Percentiles rank a stretch among this genome's conserved stretches.
These are phyloP conservation scores for Eulemur macaco DNA, from an alignment of 2,113 vertebrate genomes.

Conservation along the genomic window DNA sequence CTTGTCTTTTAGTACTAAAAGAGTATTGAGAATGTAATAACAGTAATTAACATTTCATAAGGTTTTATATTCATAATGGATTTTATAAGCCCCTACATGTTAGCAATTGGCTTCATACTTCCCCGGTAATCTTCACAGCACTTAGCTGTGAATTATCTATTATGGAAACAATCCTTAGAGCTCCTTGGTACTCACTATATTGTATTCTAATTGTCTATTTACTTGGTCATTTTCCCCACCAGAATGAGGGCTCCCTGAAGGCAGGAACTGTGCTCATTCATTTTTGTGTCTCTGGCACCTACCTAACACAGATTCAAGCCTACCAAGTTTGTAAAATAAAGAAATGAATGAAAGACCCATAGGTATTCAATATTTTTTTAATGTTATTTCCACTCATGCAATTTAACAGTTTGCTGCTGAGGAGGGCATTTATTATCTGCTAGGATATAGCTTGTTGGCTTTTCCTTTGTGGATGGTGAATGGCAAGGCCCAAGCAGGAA, in stretches of 20 bases:
- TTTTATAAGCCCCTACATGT: background rate
- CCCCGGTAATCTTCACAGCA: background rate
- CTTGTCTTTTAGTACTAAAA: background rate
- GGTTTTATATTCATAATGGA: conserved; percentile 21
- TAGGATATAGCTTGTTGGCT: background rate
- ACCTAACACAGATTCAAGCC: background rate
- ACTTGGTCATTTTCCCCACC: background rate
- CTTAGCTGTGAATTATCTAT: conserved; percentile 29
- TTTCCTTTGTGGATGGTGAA: conserved; percentile 44
- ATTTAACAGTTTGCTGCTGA: background rate
- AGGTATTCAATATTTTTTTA: background rate
- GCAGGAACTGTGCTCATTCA: background rate
- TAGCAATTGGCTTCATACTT: background rate
- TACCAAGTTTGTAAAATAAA: background rate
- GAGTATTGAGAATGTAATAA: background rate
- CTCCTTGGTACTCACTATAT: background rate
- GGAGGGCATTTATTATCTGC: background rate
- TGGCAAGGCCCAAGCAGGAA: conserved; percentile 16
- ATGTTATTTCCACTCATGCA: background rate
- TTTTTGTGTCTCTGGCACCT: background rate
- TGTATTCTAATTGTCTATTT: background rate
- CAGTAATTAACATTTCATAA: conserved; percentile 23
- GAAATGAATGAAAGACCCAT: background rate
- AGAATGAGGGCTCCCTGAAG: background rate
- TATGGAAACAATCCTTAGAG: background rate